Evolutionary conservation across 2,113 vertebrate species (phyloP), one percentile per base, ranked within the genome.

Genomic region (Hypocryptadius cinnamomeus): DNA sequence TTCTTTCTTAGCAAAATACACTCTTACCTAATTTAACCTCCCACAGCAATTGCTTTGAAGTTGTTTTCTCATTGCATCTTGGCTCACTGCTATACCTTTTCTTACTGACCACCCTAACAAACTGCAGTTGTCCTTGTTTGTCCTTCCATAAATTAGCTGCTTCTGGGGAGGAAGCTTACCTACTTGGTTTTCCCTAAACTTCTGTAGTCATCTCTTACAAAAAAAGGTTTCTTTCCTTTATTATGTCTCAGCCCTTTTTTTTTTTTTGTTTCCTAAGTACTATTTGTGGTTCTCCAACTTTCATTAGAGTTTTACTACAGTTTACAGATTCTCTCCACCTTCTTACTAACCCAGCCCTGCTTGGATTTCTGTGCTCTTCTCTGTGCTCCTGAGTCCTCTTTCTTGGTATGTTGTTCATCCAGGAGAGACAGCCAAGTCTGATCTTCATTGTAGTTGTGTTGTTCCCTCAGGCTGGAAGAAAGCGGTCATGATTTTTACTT

Each of bases 11-110:
- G 85, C 72, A 81, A 79, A 94, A 80, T 91, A 83, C 37, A n/a
- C 51, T 83, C 82, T 95, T 95, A 93, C 82, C 95, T 95, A 85
- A 83, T 91, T 92, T 96, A 91, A 95, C 87, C 93, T 96, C 72
- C 85, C 28, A 31, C 82, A 81, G 82, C 85, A 96, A 57, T 89
- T 74, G 76, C 91, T 90, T 87, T 92, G 87, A 90, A 91, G 89
- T 82, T 2, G 10, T 68, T 83, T 87, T 78, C 44, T 44, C 47
- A 56, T 56, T 83, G 56, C 60, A 40, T 85, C 47, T 66, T 92
- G 82, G 27, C 76, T 93, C 19, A 10, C 48, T 91, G 53, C 40
- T 94, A 1, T 39, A 68, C 61, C 28, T 77, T 51, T 80, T 59
- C 45, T 31, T 16, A 51, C 59, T 60, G 59, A 83, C 79, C 83